These are phyloP conservation scores for Calliscelio sp. DNA, from an alignment of 2,888 invertebrate species.

Conservation along the genomic window DNA sequence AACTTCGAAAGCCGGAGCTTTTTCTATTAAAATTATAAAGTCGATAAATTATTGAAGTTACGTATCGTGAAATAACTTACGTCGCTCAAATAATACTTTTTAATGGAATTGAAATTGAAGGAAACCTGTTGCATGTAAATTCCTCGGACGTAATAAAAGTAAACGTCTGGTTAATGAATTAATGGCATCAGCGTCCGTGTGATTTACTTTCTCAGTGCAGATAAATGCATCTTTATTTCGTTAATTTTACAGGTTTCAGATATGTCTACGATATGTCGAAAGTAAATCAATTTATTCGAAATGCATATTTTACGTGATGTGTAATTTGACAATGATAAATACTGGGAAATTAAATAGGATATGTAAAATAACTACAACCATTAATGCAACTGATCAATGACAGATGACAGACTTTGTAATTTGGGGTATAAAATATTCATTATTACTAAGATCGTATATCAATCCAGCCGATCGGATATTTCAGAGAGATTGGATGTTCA, in stretches of 20 bases:
- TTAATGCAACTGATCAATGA: too few relatives aligned
- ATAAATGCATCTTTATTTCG: slow-evolving; percentile 26
- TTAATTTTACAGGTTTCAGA: slow-evolving; percentile 6
- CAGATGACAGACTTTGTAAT: slow-evolving; percentile 48
- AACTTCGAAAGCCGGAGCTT: slow-evolving; percentile 31
- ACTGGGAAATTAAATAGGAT: too few relatives aligned
- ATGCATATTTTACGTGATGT: too few relatives aligned
- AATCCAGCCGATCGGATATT: slow-evolving; percentile 39
- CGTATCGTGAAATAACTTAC: slow-evolving; percentile 35
- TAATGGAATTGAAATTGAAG: slow-evolving; percentile 50
- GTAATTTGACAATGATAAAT: too few relatives aligned
- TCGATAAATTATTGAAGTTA: slow-evolving; percentile 37
- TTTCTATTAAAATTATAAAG: slow-evolving; percentile 42
- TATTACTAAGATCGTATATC: slow-evolving; percentile 54
- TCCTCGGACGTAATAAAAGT: slow-evolving; percentile 53
- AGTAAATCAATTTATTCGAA: too few relatives aligned
- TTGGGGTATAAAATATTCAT: slow-evolving; percentile 30
- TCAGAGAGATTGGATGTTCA: slow-evolving; percentile 12
- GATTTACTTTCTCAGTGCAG: slow-evolving; percentile 42
- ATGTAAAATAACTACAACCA: too few relatives aligned
- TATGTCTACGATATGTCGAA: too few relatives aligned
- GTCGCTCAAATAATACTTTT: slow-evolving; percentile 32
- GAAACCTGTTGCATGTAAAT: slow-evolving; percentile 67
- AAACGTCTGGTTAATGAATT: slow-evolving; percentile 61
- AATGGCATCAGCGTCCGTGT: slow-evolving; percentile 42